These are phyloP conservation scores for Drosophila conformis DNA, from an alignment of 2,888 invertebrate genomes.

Conservation along the genomic window DNA sequence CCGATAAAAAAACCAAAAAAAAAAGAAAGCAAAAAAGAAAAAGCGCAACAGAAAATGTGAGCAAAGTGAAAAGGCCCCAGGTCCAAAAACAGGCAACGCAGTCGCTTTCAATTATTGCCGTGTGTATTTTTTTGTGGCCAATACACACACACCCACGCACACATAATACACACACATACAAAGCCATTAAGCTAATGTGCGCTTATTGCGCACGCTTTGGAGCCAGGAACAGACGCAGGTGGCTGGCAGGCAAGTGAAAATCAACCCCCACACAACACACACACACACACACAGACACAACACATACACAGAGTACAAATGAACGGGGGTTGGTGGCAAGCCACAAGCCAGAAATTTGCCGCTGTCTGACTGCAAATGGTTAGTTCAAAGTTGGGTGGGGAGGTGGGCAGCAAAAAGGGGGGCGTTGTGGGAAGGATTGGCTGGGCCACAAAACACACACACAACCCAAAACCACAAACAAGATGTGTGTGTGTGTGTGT, in stretches of 20 bases:
- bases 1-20: slow-evolving; percentile 10
- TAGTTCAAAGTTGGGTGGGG: not conserved
- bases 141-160: slow-evolving; percentile 46
- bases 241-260: slow-evolving; percentile 16
- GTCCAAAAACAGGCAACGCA: slow-evolving; percentile 52
- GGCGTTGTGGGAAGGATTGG: slow-evolving; percentile 20
- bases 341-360: slow-evolving; percentile 70
- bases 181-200: slow-evolving; percentile 79
- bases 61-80: slow-evolving; percentile 52
- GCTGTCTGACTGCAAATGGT: slow-evolving; percentile 68
- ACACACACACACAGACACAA: not conserved
- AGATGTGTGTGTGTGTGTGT: slow-evolving; percentile 9
- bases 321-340: slow-evolving; percentile 34
- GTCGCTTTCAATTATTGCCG: slow-evolving; percentile 80
- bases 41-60: slow-evolving; percentile 51
- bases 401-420: not conserved
- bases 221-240: slow-evolving; percentile 53
- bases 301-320: slow-evolving; percentile 4
- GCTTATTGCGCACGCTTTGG: slow-evolving; percentile 81
- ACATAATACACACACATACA: slow-evolving; percentile 43
- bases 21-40: slow-evolving; percentile 31
- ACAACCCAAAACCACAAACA: slow-evolving; percentile 29
- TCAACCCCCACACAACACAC: slow-evolving; percentile 33
- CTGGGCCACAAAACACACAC: slow-evolving; percentile 39
- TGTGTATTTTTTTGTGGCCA: slow-evolving; percentile 74